A percentile compares a stretch with the other conserved stretches of the same genome.
phyloP scores from a whole-genome alignment of 2,888 invertebrate genomes.

The Oxycera nigricornis region DNA sequence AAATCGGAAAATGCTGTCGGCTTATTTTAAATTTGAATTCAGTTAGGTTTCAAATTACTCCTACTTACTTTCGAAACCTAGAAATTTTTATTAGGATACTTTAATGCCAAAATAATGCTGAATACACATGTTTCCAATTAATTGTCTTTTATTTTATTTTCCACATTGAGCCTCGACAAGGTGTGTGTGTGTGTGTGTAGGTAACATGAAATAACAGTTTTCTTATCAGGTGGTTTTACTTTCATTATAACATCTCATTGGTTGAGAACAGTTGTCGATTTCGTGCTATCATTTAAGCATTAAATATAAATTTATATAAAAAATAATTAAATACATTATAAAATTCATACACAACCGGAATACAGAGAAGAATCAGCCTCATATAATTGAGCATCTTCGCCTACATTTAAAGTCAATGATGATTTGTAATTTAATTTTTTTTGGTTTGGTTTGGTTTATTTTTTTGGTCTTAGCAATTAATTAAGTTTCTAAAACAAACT shows the following conservation, averaged over 20 bases:
- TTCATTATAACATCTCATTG: background rate
- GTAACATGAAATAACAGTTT: background rate
- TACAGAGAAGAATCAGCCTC: conserved; percentile 15
- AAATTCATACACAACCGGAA: conserved; percentile 15
- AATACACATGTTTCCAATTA: background rate
- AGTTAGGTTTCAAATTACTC: no score
- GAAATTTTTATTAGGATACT: no score
- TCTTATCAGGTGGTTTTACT: background rate
- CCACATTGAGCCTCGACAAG: conserved; percentile 20
- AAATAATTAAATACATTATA: conserved; percentile 34
- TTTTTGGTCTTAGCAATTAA: background rate
- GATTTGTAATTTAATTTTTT: background rate
- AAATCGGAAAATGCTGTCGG: no score
- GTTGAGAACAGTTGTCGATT: background rate
- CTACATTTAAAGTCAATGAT: background rate
- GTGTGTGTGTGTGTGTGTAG: conserved; percentile 1
- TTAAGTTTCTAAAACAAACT: background rate
- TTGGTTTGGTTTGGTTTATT: background rate
- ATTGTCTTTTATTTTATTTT: conserved; percentile 3
- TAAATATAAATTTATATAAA: conserved; percentile 22
- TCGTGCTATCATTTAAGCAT: conserved; percentile 11
- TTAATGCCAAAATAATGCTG: background rate
- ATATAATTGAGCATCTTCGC: conserved; percentile 14
- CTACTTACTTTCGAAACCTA: no score
- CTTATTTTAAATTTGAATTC: no score